Conservation (phyloP, 1,140 invertebrate genomes). For the Mamestra configurata region DNA sequence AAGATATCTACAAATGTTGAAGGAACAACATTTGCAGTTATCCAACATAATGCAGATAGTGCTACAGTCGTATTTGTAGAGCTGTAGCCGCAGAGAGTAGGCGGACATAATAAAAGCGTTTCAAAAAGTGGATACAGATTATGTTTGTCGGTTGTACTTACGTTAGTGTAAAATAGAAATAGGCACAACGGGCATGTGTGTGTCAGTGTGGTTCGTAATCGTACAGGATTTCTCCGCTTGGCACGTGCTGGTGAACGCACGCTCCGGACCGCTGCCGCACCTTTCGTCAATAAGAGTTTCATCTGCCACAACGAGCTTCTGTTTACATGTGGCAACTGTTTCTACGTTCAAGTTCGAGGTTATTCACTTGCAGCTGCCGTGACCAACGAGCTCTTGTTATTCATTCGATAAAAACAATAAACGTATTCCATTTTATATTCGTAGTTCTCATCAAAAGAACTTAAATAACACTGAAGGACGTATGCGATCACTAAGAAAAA, state of each 20-base stretch:
- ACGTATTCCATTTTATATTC: neutral
- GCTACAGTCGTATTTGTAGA: neutral
- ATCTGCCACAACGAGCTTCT: conserved; percentile 70
- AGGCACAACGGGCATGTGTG: conserved; percentile 57
- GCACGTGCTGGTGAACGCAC: conserved; percentile 66
- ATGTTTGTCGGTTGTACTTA: conserved; percentile 57
- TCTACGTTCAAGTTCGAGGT: conserved; percentile 83
- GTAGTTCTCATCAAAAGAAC: neutral
- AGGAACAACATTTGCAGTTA: neutral
- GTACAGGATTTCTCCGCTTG: conserved; percentile 68
- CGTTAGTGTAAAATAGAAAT: conserved; percentile 55
- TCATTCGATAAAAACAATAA: conserved; percentile 22
- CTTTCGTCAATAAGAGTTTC: conserved; percentile 76
- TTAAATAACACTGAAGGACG: conserved; percentile 37
- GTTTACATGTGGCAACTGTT: conserved; percentile 75
- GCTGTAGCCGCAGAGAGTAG: neutral
- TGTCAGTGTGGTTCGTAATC: conserved; percentile 51
- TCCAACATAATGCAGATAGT: too few relatives aligned
- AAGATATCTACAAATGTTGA: neutral
- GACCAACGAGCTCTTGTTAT: conserved; percentile 14
- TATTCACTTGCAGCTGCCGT: conserved; percentile 65
- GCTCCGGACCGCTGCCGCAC: conserved; percentile 73
- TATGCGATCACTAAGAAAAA: conserved; percentile 42
- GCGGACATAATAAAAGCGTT: conserved; percentile 16
- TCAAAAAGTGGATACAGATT: conserved; percentile 62